These are phyloP conservation scores for Ennomos erosarius DNA, from an alignment of 2,888 invertebrate species.

Conservation along the genomic window DNA sequence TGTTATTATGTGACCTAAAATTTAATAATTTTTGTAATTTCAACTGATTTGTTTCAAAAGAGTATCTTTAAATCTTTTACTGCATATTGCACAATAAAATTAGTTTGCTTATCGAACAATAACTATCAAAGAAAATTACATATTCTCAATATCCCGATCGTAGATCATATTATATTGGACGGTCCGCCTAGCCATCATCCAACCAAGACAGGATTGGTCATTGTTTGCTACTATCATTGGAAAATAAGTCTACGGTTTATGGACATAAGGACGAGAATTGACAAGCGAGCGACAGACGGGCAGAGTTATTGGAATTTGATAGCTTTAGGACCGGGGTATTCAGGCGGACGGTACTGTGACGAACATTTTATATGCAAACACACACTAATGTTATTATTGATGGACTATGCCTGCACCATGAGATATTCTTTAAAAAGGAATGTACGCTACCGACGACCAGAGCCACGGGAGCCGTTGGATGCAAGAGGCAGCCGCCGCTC, in stretches of 20 bases:
- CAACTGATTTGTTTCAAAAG: too few relatives aligned
- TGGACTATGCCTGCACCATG: too few relatives aligned
- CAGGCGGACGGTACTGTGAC: slow-evolving; percentile 43
- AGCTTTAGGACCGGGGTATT: slow-evolving; percentile 42
- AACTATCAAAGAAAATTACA: background rate
- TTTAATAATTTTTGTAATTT: too few relatives aligned
- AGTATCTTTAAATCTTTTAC: too few relatives aligned
- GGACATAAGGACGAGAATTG: slow-evolving; percentile 54
- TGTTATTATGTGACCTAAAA: too few relatives aligned
- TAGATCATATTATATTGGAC: slow-evolving; percentile 46
- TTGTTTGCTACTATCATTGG: slow-evolving; percentile 43
- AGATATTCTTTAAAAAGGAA: too few relatives aligned
- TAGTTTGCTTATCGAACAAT: background rate
- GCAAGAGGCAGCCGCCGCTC: too few relatives aligned
- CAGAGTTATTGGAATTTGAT: slow-evolving; percentile 59
- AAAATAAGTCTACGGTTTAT: slow-evolving; percentile 43
- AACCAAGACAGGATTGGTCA: slow-evolving; percentile 47
- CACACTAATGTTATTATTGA: background rate
- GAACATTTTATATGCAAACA: slow-evolving; percentile 36
- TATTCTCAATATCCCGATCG: slow-evolving; percentile 19
- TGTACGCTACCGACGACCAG: too few relatives aligned
- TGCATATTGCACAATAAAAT: too few relatives aligned
- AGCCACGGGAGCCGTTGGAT: too few relatives aligned
- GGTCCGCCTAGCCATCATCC: slow-evolving; percentile 51
- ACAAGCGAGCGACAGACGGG: slow-evolving; percentile 35